Evolutionary conservation across 2,797 vertebrate species (phyloP), one percentile per base, ranked within the genome.

Genomic region (Helostoma temminkii): DNA sequence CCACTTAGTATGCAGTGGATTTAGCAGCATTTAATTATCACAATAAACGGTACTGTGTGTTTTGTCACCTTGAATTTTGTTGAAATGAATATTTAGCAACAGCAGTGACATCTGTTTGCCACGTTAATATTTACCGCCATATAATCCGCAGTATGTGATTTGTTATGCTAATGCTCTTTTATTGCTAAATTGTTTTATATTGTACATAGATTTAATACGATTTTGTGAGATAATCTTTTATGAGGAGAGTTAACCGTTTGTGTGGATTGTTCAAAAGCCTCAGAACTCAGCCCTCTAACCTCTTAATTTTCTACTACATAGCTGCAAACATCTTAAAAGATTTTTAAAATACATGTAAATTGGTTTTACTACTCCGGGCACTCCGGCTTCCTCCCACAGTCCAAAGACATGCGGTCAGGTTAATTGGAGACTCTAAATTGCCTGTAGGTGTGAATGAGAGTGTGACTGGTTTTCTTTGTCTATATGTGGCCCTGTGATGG

Each of bases 81-180:
- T 42, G 18, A 63, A 78, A 47, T 64, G 48, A 83, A 68, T 71
- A 55, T 62, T 66, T 59, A 43, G 18, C 47, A 42, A 55, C 0
- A 28, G 45, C 36, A 70, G 30, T 46, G 25, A 52, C 26, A 34
- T 45, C 15, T 45, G 6, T 5, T n/a, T 72, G 57, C 54, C 12
- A 49, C 70, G 14, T 50, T 53, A 48, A 59, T 28, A 60, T 30
- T 45, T 50, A 34, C 26, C 63, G 49, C 34, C 41, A 60, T 1
- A 4, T 47, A 32, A 3, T 46, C 2, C 64, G n/a, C 3, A 3
- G n/a, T 19, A 10, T 52, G 14, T 24, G 11, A 22, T 61, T 22
- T 66, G 1, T 57, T 64, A 14, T 55, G 22, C n/a, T 42, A 34
- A 42, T 8, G 7, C 37, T n/a, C 19, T 42, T 8, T 42, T 42